phyloP scores from a whole-genome alignment of 2,113 vertebrate species.

The mouse (Mus musculus) region DNA sequence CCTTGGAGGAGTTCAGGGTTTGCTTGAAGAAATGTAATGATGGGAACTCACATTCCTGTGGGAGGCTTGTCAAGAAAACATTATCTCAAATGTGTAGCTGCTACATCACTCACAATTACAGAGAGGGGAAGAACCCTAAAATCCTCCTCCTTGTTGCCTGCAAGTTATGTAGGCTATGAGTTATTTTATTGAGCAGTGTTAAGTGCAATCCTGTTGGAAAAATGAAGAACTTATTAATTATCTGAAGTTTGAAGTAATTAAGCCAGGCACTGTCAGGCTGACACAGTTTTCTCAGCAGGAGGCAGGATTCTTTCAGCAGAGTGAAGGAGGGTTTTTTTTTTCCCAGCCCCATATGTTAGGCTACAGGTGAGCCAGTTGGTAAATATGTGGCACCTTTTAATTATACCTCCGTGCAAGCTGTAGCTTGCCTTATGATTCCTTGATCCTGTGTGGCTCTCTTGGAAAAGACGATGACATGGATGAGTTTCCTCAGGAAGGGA shows the following conservation, averaged over 20 bases:
- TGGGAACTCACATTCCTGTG: slow-evolving; percentile 4
- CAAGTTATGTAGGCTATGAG: slow-evolving; percentile 61
- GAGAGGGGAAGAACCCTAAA: background rate
- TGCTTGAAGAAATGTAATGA: slow-evolving; percentile 15
- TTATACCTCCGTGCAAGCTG: slow-evolving; percentile 82
- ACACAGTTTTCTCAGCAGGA: slow-evolving; percentile 85
- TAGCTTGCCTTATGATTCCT: slow-evolving; percentile 82
- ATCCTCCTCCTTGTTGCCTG: background rate
- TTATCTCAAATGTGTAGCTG: background rate
- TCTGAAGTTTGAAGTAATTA: slow-evolving; percentile 86
- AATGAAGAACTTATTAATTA: slow-evolving; percentile 82
- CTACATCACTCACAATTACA: background rate
- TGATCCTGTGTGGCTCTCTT: slow-evolving; percentile 64
- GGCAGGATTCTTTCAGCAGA: slow-evolving; percentile 77
- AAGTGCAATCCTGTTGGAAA: slow-evolving; percentile 81
- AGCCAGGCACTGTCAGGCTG: slow-evolving; percentile 78
- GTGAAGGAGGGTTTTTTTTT: slow-evolving; percentile 76
- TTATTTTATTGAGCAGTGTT: slow-evolving; percentile 80
- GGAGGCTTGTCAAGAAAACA: slow-evolving; percentile 32
- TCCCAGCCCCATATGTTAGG: slow-evolving; percentile 82
- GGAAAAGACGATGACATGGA: slow-evolving; percentile 58
- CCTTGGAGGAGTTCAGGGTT: background rate
- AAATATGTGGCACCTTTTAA: slow-evolving; percentile 85
- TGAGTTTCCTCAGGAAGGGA: slow-evolving; percentile 29
- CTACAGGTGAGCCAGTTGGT: slow-evolving; percentile 84